These are phyloP conservation scores for Ferrisia virgata DNA, from an alignment of 2,888 invertebrate species.

Conservation along the genomic window DNA sequence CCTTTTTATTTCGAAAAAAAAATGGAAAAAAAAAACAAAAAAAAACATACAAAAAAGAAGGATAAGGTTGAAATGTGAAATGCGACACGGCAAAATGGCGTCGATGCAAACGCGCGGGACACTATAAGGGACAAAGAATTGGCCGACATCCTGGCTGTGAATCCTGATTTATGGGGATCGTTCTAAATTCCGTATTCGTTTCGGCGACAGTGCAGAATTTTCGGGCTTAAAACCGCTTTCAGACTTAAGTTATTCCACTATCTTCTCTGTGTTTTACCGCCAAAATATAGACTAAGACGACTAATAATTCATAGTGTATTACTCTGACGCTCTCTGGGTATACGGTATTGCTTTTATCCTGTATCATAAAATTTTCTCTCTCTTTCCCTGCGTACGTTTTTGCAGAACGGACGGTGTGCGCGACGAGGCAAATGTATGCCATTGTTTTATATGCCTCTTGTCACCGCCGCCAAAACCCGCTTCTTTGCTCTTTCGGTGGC, in stretches of 20 bases:
- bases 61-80: slow-evolving; percentile 39
- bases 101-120: slow-evolving; percentile 41
- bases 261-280: slow-evolving; percentile 32
- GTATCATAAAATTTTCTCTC: slow-evolving; percentile 26
- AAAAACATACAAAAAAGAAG: background rate
- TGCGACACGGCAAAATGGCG: slow-evolving; percentile 41
- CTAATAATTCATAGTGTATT: slow-evolving; percentile 41
- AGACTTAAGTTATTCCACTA: slow-evolving; percentile 40
- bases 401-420: background rate
- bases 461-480: background rate
- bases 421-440: background rate
- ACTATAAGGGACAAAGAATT: slow-evolving; percentile 41
- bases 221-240: slow-evolving; percentile 44
- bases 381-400: background rate
- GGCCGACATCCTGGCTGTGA: slow-evolving; percentile 45
- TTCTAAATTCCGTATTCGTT: slow-evolving; percentile 45
- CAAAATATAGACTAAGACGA: slow-evolving; percentile 37
- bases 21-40: background rate
- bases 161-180: slow-evolving; percentile 43
- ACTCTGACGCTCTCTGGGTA: slow-evolving; percentile 11
- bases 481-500: background rate
- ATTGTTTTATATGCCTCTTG: slow-evolving; percentile 9
- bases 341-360: slow-evolving; percentile 30
- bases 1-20: slow-evolving; percentile 3
- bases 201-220: slow-evolving; percentile 37